These are phyloP conservation scores for Crossocerus cetratus DNA, from an alignment of 2,888 invertebrate genomes.

Conservation along the genomic window DNA sequence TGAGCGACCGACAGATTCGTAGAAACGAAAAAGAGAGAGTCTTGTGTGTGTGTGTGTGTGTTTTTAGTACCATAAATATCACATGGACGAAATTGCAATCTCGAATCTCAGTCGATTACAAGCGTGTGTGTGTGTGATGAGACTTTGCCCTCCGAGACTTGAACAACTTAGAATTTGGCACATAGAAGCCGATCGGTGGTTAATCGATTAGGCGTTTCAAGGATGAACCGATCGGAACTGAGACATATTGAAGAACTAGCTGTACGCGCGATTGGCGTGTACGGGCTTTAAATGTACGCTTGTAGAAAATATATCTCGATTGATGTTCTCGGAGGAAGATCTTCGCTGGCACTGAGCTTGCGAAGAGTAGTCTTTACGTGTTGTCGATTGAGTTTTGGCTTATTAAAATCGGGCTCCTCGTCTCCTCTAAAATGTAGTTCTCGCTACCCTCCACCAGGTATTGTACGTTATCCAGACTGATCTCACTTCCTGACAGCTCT, in stretches of 20 bases:
- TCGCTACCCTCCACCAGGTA: slow-evolving; percentile 74
- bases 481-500: slow-evolving; percentile 78
- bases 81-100: slow-evolving; percentile 38
- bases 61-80: slow-evolving; percentile 41
- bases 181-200: slow-evolving; percentile 24
- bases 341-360: no score
- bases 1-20: slow-evolving; percentile 49
- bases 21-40: slow-evolving; percentile 49
- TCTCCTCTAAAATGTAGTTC: slow-evolving; percentile 69
- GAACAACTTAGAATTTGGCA: slow-evolving; percentile 45
- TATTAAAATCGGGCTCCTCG: slow-evolving; percentile 53
- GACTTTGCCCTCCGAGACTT: neutral
- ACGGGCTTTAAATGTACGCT: neutral
- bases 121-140: slow-evolving; percentile 10
- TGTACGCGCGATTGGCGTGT: slow-evolving; percentile 9
- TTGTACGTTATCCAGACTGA: slow-evolving; percentile 79
- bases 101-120: slow-evolving; percentile 17
- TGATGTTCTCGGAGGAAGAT: slow-evolving; percentile 22
- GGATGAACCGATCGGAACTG: slow-evolving; percentile 3
- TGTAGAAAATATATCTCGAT: slow-evolving; percentile 30
- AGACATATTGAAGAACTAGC: slow-evolving; percentile 8
- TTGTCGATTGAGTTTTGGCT: slow-evolving; percentile 43
- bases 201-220: slow-evolving; percentile 10
- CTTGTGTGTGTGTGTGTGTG: no score
- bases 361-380: no score